Base-by-base conservation (phyloP, 92 coral and sea anemone genomes). In the Parazoanthus darwini region DNA sequence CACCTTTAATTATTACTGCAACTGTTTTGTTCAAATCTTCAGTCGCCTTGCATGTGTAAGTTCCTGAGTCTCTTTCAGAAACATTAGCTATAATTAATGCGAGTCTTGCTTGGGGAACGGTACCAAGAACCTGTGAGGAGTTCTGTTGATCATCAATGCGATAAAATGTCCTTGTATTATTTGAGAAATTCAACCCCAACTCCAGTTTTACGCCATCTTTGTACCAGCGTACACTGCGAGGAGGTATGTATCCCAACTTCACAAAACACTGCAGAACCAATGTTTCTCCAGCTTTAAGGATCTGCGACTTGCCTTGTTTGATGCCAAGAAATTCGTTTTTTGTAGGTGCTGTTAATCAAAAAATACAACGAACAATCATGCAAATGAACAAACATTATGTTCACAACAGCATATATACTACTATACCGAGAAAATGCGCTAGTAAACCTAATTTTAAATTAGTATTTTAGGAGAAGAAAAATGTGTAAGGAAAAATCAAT, bases 211-310 rank as follows among this genome's bases (percentile, higher is more conserved):
- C 5, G 35, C 29, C 72, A 58, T 80, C 48, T 80, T 80, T 80
- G 44, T 14, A 56, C 85, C 85, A 80, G 72, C 70, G 71, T 80
- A 80, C n/a, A 58, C 42, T 56, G 5, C 58, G 20, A 15, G 56
- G 85, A 33, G 37, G 23, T 23, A 46, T 35, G 33, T 56, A 35
- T 4, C 72, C 85, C 15, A 80, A 20, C 26, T 56, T 58, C 18
- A 80, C 43, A 37, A 80, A 58, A 36, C 85, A 80, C 6, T 54
- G 29, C 85, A 80, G 50, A 80, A 56, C 71, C 72, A 80, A 15
- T 36, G 85, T 80, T 2, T 80, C 85, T 33, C 85, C 85, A 35
- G 72, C 73, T 35, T 56, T 80, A 33, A 80, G 72, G 72, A 15
- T 58, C 26, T 54, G 72, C 26, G 72, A 56, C 10, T 56, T 56